Base-by-base conservation (phyloP, 2,888 invertebrate genomes). In the Anagyrus pseudococci region DNA sequence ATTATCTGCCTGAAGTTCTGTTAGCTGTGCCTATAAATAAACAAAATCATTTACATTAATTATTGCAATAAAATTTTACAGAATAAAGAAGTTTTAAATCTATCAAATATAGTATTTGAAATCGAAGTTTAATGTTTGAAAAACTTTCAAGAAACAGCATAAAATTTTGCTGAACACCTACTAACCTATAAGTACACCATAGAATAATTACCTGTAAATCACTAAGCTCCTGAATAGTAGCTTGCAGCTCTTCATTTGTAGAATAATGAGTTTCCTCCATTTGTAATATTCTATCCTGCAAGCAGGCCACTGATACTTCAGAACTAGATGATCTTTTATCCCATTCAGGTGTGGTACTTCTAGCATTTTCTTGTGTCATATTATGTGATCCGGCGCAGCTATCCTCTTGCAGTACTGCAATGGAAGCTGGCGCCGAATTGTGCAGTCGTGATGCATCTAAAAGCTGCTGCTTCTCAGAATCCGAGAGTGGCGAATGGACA, bases 241-340 rank as follows among this genome's bases (percentile, higher is more conserved):
- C 96, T 82, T 96, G 96, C 4, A 95, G 84, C 81, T 95, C 95
- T 81, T 95, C 94, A 77, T 92, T 93, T 62, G 94, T 95, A 68
- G 94, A 94, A 79, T 77, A 85, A 77, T 94, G 93, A 19, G 92
- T 93, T 80, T 94, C 94, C 78, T 94, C 93, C 93, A 94, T 94
- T 82, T 94, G 93, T 79, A 93, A 86, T 73, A 96, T 95, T 76
- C 94, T 88, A 78, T 96, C 96, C 82, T 96, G 96, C 67, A 94
- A 85, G 79, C 95, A 95, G 20, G 95, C 95, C 67, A 96, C 94
- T 3, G 93, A 92, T 60, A 95, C 89, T 82, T 96, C 95, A 4
- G 91, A 91, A 66, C 93, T 92, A 47, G 91, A 91, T 61, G 94
- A 94, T 80, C 93, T 91, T 79, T 93, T 94, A 82, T 96, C 95